These are phyloP conservation scores for Geophilus truncorum DNA, from an alignment of 2,888 invertebrate species.

Conservation along the genomic window DNA sequence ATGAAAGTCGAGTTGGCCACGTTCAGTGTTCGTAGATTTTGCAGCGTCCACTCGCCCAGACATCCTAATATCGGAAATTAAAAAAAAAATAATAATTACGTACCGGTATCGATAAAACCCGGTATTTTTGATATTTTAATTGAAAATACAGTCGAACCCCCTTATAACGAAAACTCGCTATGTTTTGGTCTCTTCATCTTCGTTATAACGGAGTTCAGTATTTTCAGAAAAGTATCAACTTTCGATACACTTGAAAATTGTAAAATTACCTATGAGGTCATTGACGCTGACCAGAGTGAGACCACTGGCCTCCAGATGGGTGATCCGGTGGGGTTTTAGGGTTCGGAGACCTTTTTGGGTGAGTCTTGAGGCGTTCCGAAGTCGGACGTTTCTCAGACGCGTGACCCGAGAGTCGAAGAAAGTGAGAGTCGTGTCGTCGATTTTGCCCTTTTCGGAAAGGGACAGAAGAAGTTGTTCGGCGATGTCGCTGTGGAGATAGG, in stretches of 20 bases:
- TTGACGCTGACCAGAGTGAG: conserved; percentile 56
- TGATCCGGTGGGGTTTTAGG: conserved; percentile 60
- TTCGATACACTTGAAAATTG: too few relatives aligned
- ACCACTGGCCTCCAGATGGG: conserved; percentile 58
- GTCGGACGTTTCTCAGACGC: conserved; percentile 56
- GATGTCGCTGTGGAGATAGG: conserved; percentile 57
- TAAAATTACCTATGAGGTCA: conserved; percentile 59
- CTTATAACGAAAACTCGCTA: too few relatives aligned
- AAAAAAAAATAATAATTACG: too few relatives aligned
- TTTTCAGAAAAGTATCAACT: too few relatives aligned
- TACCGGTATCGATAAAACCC: too few relatives aligned
- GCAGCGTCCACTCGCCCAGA: conserved; percentile 61
- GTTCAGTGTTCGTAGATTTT: conserved; percentile 58
- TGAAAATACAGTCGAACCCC: too few relatives aligned
- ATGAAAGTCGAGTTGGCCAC: conserved; percentile 60
- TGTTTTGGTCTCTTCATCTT: too few relatives aligned
- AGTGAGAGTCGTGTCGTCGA: conserved; percentile 59
- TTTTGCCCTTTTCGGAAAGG: conserved; percentile 56
- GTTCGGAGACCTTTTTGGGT: conserved; percentile 58
- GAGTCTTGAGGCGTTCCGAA: conserved; percentile 58
- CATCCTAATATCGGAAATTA: too few relatives aligned
- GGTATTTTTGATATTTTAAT: too few relatives aligned
- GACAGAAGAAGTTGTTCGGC: conserved; percentile 57
- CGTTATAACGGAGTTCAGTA: too few relatives aligned
- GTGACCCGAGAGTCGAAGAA: conserved; percentile 59